Evolutionary conservation across 2,888 invertebrate genomes (phyloP).

Genomic region (Isotomurus palustris): DNA sequence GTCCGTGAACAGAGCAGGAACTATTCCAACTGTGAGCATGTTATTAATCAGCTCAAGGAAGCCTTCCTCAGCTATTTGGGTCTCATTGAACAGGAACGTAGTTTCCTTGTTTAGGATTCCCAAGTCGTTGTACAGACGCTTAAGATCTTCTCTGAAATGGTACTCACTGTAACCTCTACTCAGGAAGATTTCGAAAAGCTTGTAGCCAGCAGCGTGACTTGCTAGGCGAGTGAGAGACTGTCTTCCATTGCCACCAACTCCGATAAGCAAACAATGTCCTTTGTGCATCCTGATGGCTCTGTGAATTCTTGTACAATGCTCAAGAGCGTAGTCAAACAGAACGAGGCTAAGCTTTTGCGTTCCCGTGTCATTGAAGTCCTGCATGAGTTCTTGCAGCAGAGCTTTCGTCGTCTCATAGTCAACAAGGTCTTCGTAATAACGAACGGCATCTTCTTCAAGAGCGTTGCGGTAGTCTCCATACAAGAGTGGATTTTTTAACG

Average conservation of each 20-base stretch:
- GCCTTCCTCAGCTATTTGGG: constrained; percentile 61
- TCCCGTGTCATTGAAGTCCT: constrained; percentile 77
- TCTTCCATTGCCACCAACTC: constrained; percentile 87
- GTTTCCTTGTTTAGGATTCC: constrained; percentile 74
- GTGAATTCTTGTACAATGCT: constrained; percentile 82
- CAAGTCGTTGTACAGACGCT: constrained; percentile 67
- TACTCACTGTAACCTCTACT: constrained; percentile 80
- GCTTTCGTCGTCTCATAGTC: constrained; percentile 86
- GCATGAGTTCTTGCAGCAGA: constrained; percentile 82
- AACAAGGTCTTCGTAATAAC: constrained; percentile 81
- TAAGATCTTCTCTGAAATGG: constrained; percentile 81
- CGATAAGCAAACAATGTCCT: constrained; percentile 73
- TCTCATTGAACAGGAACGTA: constrained; percentile 77
- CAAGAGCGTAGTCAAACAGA: constrained; percentile 84
- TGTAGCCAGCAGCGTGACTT: constrained; percentile 67
- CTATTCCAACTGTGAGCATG: constrained; percentile 81
- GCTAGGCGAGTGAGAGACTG: constrained; percentile 73
- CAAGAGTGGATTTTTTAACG: constrained; percentile 72
- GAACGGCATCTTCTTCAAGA: constrained; percentile 68
- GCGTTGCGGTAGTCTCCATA: constrained; percentile 88
- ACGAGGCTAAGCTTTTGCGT: constrained; percentile 70
- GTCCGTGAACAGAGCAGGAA: constrained; percentile 79
- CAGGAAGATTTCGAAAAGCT: constrained; percentile 74
- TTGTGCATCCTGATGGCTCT: constrained; percentile 75
- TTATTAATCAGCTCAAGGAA: constrained; percentile 88